These are phyloP conservation scores for Pseudorhiza aurosa DNA, from an alignment of 30 jellyfish, hydroid and myxozoan species.

Conservation along the genomic window DNA sequence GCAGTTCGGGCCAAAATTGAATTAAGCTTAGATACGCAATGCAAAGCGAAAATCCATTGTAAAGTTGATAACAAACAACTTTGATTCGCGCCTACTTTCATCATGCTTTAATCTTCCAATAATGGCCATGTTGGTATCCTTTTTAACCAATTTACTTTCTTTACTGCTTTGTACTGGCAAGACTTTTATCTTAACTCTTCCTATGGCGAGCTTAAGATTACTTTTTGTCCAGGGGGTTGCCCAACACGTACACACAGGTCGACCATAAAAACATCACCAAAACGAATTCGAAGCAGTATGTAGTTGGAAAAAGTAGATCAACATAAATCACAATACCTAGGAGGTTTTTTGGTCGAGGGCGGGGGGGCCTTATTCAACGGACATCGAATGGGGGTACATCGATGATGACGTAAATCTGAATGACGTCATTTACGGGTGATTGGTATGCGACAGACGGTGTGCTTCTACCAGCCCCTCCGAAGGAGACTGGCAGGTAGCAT, in stretches of 20 bases:
- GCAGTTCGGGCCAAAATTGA: conserved; percentile 63
- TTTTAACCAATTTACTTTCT: conserved; percentile 31
- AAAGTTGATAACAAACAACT: conserved; percentile 56
- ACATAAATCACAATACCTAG: no score
- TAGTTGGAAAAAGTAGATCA: no score
- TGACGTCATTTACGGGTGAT: no score
- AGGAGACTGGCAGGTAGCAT: no score
- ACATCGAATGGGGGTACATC: no score
- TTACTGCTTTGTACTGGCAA: conserved; percentile 17
- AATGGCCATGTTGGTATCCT: conserved; percentile 71
- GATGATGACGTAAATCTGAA: no score
- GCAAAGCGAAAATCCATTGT: conserved; percentile 56
- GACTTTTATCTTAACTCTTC: conserved; percentile 43
- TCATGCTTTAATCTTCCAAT: conserved; percentile 49
- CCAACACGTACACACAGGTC: background rate
- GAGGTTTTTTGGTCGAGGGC: no score
- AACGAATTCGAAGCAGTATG: no score
- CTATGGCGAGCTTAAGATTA: conserved; percentile 21
- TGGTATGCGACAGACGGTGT: no score
- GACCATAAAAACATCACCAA: no score
- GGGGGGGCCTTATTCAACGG: no score
- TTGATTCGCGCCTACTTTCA: conserved; percentile 64
- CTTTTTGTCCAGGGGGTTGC: conserved; percentile 13
- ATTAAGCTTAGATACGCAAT: conserved; percentile 49
- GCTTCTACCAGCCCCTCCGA: no score